phyloP scores from a whole-genome alignment of 2,888 invertebrate species.

The Cosmopolites sordidus region DNA sequence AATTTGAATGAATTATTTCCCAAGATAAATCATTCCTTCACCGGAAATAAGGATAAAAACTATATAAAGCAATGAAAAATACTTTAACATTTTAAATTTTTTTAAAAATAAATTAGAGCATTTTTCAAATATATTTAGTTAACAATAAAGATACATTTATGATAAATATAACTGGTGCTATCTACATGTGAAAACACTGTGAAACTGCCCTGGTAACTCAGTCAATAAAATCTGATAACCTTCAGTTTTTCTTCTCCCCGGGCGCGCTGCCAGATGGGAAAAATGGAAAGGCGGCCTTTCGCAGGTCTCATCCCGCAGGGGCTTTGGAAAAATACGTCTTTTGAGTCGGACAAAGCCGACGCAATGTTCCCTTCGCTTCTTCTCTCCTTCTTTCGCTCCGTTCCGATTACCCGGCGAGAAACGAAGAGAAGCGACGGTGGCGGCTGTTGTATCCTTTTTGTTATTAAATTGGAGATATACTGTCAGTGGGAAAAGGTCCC shows the following conservation, averaged over 20 bases:
- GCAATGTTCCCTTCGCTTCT: slow-evolving; percentile 9
- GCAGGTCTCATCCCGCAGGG: slow-evolving; percentile 27
- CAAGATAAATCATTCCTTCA: no score
- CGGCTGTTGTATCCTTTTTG: slow-evolving; percentile 23
- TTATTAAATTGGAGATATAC: slow-evolving; percentile 38
- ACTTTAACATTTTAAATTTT: no score
- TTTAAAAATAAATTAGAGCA: no score
- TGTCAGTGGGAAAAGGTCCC: slow-evolving; percentile 33
- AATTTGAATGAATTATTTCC: no score
- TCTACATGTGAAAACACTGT: no score
- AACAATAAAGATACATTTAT: no score
- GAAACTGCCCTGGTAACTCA: not conserved
- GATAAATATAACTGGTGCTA: no score
- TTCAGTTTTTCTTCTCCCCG: not conserved
- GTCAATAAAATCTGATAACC: slow-evolving; percentile 33
- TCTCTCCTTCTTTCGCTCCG: slow-evolving; percentile 12
- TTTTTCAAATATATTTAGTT: no score
- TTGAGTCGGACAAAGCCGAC: slow-evolving; percentile 28
- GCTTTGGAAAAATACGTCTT: slow-evolving; percentile 39
- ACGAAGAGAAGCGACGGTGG: slow-evolving; percentile 17
- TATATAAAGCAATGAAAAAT: no score
- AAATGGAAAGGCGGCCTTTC: slow-evolving; percentile 36
- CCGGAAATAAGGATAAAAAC: no score
- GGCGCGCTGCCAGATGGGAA: slow-evolving; percentile 37
- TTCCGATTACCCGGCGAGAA: not conserved